These are phyloP conservation scores for Microtus montanus DNA, from an alignment of 2,113 vertebrate genomes.

Conservation along the genomic window DNA sequence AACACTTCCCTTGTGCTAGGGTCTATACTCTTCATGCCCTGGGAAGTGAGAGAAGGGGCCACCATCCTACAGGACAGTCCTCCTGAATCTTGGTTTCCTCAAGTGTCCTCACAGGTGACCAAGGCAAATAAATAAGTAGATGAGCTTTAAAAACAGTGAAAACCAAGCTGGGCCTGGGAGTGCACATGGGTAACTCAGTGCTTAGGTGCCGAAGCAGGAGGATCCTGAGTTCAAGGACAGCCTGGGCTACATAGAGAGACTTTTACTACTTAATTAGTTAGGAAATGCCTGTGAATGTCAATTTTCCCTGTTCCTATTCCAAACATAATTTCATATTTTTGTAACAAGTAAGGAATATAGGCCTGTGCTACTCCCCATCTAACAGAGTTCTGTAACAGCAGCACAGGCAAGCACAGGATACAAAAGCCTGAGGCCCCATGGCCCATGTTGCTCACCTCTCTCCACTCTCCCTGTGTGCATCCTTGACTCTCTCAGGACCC, in stretches of 20 bases:
- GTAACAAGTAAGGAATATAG: neutral
- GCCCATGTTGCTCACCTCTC: neutral
- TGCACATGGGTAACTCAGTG: rapidly evolving
- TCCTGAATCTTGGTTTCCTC: neutral
- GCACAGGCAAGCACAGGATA: rapidly evolving
- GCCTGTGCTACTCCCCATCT: neutral
- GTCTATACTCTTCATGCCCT: neutral
- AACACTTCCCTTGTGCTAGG: neutral
- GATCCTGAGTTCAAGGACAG: neutral
- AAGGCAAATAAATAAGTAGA: neutral
- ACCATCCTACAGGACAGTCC: too few relatives aligned
- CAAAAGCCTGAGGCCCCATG: rapidly evolving
- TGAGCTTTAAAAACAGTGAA: neutral
- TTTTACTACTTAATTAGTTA: neutral
- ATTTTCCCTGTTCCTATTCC: neutral
- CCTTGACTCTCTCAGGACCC: neutral
- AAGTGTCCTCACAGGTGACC: neutral
- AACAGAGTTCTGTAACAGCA: rapidly evolving
- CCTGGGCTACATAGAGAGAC: neutral
- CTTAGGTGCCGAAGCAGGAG: neutral
- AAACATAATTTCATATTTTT: neutral
- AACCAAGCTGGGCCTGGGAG: neutral
- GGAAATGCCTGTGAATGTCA: neutral
- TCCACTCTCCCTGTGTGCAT: neutral
- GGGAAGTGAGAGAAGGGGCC: rapidly evolving